A percentile compares a stretch with the other conserved stretches of the same genome.
phyloP scores from a whole-genome alignment of 2,888 invertebrate species.

The Aspidiotus destructor region DNA sequence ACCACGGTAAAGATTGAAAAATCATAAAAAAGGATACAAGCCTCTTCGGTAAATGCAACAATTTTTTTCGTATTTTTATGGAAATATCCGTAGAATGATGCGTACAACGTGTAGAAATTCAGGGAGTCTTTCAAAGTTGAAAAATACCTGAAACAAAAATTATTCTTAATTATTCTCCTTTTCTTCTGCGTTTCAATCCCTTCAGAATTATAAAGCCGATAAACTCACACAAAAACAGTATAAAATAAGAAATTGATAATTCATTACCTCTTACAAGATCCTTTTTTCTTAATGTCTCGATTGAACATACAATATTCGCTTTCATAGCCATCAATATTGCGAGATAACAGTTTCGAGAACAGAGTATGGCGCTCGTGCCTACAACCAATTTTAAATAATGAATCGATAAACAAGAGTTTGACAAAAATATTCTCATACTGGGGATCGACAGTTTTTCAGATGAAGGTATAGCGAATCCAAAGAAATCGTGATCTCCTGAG shows the following conservation, averaged over 20 bases:
- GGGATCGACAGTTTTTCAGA: too few species aligned
- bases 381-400: constrained; percentile 6
- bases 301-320: constrained; percentile 83
- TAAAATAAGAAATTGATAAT: neutral
- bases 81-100: constrained; percentile 82
- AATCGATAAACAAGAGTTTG: neutral
- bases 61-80: constrained; percentile 55
- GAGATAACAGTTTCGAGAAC: constrained; percentile 81
- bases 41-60: constrained; percentile 84
- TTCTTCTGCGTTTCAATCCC: too few species aligned
- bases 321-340: constrained; percentile 81
- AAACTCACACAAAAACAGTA: neutral
- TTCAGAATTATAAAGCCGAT: constrained; percentile 1
- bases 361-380: constrained; percentile 91
- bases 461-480: too few species aligned
- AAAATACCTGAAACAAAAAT: constrained; percentile 44
- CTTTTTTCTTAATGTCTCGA: constrained; percentile 72
- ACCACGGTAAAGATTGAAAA: too few species aligned
- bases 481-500: too few species aligned
- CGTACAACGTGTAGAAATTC: constrained; percentile 81
- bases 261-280: constrained; percentile 72
- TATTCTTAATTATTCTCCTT: neutral
- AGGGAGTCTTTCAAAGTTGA: constrained; percentile 67
- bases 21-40: constrained; percentile 68
- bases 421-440: neutral